Evolutionary conservation across 2,888 invertebrate species (phyloP), one percentile per base, ranked within the genome.

Genomic region (Lasioglossum lativentre): DNA sequence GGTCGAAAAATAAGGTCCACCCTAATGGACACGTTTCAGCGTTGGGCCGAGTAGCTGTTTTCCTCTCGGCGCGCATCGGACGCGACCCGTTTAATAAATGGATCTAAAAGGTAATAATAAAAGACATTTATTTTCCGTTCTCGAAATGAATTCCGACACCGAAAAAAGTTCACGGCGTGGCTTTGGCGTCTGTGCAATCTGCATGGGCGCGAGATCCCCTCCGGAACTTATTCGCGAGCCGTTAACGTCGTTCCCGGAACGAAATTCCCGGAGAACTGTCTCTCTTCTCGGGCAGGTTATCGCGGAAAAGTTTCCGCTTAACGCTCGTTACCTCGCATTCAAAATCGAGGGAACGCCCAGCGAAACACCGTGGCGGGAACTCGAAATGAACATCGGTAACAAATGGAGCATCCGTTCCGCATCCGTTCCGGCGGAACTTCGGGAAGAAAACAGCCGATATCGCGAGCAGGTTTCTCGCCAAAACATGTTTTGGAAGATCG

Each of bases 341-440:
- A n/a, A 19, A n/a, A 40, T 66, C 66, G 34, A 19, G 34, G 27
- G 5, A 30, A 63, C 19, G 30, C 30, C 66, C 16, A 16, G 56
- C 59, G 59, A 5, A 59, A 59, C 27, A 59, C 4, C 59, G 10
- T 16, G 27, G 59, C 66, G n/a, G 68, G 4, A n/a, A 40, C 40
- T n/a, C 38, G 4, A n/a, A 45, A 71, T 27, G 40, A 16, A 71
- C 71, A 40, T 71, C 38, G 59, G 40, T 23, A 23, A 68, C 23
- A 34, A 68, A 68, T 68, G 38, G 68, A n/a, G 4, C 59, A 45
- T 63, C 78, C 92, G 91, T 90, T 91, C 92, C 91, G 4, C 59
- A 45, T 63, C 78, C 92, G 91, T 90, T 91, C 92, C 91, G 90
- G 38, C 34, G 89, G 89, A 88, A 66, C 30, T 34, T 66, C 34